A percentile compares a stretch with the other conserved stretches of the same genome.
These are phyloP conservation scores for Sitobion miscanthi DNA, from an alignment of 1,140 invertebrate genomes.

Conservation along the genomic window DNA sequence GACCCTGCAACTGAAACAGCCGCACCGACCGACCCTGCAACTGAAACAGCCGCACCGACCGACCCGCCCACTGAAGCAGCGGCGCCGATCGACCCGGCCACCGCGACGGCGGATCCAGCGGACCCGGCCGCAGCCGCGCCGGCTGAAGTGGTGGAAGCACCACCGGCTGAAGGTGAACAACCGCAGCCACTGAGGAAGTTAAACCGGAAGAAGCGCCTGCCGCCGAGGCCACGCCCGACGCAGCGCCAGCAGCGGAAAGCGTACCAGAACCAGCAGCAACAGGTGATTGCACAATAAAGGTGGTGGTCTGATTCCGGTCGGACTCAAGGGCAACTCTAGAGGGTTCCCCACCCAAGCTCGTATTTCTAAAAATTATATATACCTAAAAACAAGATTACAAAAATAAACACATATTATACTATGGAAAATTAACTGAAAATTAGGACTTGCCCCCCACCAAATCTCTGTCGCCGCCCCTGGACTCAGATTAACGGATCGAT, in stretches of 20 bases:
- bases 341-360: too few relatives aligned
- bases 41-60: background rate
- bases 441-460: too few relatives aligned
- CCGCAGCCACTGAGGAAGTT: background rate
- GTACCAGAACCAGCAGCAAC: background rate
- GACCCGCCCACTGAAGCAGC: constrained; percentile 23
- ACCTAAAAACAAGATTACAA: too few relatives aligned
- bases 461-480: too few relatives aligned
- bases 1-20: constrained; percentile 13
- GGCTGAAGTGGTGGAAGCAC: background rate
- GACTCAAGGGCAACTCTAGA: background rate
- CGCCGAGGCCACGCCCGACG: background rate
- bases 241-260: background rate
- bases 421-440: too few relatives aligned
- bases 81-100: background rate
- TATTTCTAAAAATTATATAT: too few relatives aligned
- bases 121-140: background rate
- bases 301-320: background rate
- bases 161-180: constrained; percentile 39
- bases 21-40: constrained; percentile 38
- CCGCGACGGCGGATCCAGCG: too few relatives aligned
- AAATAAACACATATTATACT: too few relatives aligned
- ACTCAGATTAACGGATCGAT: too few relatives aligned
- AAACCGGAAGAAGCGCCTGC: background rate
- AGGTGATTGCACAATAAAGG: background rate